Conservation (phyloP, 2,888 invertebrate species). For the Spisula subtruncata region DNA sequence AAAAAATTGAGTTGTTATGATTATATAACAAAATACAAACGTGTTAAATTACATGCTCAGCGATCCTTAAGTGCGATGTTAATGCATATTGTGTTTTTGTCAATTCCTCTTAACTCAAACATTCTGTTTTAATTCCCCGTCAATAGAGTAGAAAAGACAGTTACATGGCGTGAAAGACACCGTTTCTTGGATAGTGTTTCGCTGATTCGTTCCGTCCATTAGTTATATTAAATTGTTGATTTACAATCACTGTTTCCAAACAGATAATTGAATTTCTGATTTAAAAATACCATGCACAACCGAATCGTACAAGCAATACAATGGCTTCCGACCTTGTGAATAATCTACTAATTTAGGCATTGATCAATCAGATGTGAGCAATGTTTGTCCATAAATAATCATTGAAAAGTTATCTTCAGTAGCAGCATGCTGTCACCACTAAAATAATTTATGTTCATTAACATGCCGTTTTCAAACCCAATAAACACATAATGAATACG, state of each 20-base stretch:
- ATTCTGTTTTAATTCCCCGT: neutral
- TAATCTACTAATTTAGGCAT: neutral
- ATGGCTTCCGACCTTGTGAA: neutral
- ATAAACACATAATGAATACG: too few relatives aligned
- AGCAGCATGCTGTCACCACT: too few relatives aligned
- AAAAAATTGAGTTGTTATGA: too few relatives aligned
- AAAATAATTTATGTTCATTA: too few relatives aligned
- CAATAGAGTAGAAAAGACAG: neutral
- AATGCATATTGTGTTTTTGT: neutral
- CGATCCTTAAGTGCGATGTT: too few relatives aligned
- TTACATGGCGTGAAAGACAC: neutral
- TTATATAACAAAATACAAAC: too few relatives aligned
- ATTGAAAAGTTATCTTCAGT: too few relatives aligned
- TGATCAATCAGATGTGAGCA: too few relatives aligned
- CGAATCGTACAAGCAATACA: neutral
- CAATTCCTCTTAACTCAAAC: neutral
- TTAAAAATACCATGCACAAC: neutral
- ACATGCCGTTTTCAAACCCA: too few relatives aligned
- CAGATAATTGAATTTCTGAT: slow-evolving; percentile 2
- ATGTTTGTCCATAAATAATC: too few relatives aligned
- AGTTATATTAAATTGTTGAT: neutral
- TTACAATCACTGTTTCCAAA: neutral
- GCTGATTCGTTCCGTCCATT: neutral
- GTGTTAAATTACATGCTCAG: too few relatives aligned
- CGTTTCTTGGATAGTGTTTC: neutral